A percentile compares a stretch with the other conserved stretches of the same genome.
Conservation (phyloP, 2,113 vertebrate genomes). For the Archilochus colubris region DNA sequence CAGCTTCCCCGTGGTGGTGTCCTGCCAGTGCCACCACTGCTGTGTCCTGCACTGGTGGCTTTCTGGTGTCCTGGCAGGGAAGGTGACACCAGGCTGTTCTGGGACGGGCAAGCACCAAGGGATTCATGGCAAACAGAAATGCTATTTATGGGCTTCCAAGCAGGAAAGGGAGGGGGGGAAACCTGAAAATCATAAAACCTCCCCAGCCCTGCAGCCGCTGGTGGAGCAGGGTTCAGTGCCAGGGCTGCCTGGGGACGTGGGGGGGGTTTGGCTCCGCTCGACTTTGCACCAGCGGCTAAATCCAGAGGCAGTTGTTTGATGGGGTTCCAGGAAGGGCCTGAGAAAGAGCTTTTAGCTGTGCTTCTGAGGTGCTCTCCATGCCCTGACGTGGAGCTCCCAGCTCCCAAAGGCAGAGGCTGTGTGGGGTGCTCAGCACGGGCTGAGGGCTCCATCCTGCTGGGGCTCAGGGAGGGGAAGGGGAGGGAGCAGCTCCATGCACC, state of each 20-base stretch:
- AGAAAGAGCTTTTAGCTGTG: neutral
- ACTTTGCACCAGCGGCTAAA: neutral
- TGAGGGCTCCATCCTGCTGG: accelerated
- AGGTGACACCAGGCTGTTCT: neutral
- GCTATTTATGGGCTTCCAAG: neutral
- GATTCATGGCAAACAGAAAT: neutral
- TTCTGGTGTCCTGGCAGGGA: neutral
- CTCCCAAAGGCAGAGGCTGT: accelerated
- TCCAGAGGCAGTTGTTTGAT: neutral
- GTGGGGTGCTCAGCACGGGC: neutral
- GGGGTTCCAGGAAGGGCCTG: neutral
- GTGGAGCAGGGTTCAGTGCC: neutral
- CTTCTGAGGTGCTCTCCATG: neutral
- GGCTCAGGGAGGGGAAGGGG: accelerated
- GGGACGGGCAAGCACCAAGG: neutral
- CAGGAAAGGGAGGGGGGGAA: neutral
- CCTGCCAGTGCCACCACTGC: too few species aligned
- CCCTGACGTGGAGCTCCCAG: neutral
- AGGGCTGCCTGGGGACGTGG: neutral
- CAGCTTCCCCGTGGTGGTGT: neutral
- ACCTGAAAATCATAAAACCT: too few species aligned
- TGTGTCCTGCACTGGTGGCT: too few species aligned
- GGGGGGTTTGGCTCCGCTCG: neutral
- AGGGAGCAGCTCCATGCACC: neutral
- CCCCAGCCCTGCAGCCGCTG: neutral